Evolutionary conservation across 2,113 vertebrate genomes (phyloP).

Genomic region (Coracopsis vasa): DNA sequence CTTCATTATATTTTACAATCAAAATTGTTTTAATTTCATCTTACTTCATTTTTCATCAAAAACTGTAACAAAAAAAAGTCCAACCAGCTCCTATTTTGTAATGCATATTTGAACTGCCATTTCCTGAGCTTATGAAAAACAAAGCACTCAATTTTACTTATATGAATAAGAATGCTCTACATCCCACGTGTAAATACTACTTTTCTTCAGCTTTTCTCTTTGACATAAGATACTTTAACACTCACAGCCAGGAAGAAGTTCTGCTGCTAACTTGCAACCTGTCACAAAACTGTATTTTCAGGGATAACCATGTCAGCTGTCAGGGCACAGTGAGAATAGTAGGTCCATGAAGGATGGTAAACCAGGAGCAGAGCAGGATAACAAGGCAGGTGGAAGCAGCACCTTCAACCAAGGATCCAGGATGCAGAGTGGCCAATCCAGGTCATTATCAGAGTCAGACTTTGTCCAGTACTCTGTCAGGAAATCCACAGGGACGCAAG

Average conservation of each 20-base stretch:
- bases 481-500: fast-evolving
- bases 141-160: background rate
- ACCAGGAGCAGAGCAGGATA: background rate
- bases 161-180: background rate
- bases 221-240: background rate
- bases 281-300: background rate
- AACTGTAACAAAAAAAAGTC: background rate
- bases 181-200: background rate
- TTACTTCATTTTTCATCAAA: background rate
- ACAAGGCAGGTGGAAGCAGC: background rate
- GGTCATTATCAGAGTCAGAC: no score
- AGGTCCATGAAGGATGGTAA: fast-evolving
- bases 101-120: background rate
- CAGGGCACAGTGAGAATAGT: background rate
- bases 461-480: background rate
- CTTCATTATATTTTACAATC: background rate
- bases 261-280: background rate
- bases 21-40: background rate
- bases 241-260: background rate
- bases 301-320: background rate
- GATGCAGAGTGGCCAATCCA: background rate
- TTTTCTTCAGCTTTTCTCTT: background rate
- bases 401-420: background rate
- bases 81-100: background rate
- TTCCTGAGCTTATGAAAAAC: background rate